Evolutionary conservation across 1,140 invertebrate genomes (phyloP), one percentile per base, ranked within the genome.

Genomic region (Helicorthomorpha holstii): DNA sequence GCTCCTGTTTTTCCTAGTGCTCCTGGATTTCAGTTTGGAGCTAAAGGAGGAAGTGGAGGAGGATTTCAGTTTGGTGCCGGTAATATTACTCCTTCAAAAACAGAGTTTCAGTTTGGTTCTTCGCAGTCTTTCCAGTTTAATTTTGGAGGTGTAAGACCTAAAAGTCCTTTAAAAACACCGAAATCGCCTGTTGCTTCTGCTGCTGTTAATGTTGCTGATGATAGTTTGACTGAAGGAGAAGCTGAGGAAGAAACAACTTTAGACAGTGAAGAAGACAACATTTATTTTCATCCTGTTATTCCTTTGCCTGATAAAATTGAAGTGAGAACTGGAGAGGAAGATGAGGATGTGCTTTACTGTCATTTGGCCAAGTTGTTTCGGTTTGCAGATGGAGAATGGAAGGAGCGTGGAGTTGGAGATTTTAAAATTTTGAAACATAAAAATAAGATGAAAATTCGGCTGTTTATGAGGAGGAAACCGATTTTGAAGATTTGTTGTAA

Each of bases 401-500:
- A 90, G 62, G 90, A 94, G 65, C 77, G 88, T 52, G 88, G 89
- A 1, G 72, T 83, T 47, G 91, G 91, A 0, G 74, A 79, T 49
- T 75, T 93, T 0, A 93, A 93, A 64, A 71, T 95, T 3, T 65
- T 94, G 0, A 76, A 78, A 60, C 80, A 91, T 60, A 72, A 74
- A 22, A 64, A 69, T 1, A 78, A 72, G 21, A 74, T 75, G n/a
- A 82, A 79, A 63, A 59, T 67, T 14, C 72, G 85, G 27, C 66
- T 91, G 2, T 62, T 92, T 0, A 94, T 94, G 90, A 74, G 89
- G 43, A 71, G 90, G 48, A 89, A 94, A 54, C 69, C 74, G 58
- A 66, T 74, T 3, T 75, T 82, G 44, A 88, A 87, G 60, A 80
- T 93, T 25, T 94, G 90, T 70, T 87, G 86, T 1, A 94, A 94